Conservation (phyloP, 2,797 vertebrate genomes). For the Limnodromus scolopaceus region DNA sequence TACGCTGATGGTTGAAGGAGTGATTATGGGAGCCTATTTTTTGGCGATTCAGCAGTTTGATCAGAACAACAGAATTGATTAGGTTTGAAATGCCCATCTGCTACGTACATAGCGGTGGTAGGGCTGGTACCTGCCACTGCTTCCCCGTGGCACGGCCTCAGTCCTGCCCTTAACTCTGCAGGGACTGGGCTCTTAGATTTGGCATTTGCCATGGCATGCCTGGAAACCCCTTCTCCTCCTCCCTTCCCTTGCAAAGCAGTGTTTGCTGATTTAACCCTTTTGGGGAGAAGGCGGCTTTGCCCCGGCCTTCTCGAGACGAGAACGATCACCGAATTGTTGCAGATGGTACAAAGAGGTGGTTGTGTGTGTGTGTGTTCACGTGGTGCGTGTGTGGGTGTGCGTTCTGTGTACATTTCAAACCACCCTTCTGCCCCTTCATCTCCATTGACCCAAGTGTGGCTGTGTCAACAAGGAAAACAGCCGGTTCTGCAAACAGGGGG, state of each 20-base stretch:
- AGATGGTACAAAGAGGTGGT: neutral
- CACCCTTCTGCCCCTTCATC: neutral
- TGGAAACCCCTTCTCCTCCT: neutral
- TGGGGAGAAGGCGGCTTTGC: neutral
- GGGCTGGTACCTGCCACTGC: neutral
- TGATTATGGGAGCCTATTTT: neutral
- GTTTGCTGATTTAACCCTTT: neutral
- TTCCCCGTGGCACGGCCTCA: neutral
- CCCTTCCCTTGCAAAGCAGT: neutral
- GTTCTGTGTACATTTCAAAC: neutral
- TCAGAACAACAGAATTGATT: neutral
- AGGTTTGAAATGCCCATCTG: neutral
- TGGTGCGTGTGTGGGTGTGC: neutral
- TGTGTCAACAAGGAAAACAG: constrained; percentile 8
- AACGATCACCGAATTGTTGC: neutral
- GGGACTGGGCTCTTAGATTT: neutral
- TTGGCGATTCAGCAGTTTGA: neutral
- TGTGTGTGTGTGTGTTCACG: neutral
- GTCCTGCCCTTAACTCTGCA: neutral
- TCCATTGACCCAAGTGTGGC: neutral
- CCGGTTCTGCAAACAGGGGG: neutral
- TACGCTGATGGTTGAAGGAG: neutral
- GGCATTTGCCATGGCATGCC: neutral
- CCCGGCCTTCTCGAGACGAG: neutral
- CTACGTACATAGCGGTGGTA: neutral